These are phyloP conservation scores for Helicoverpa zea DNA, from an alignment of 1,140 invertebrate species.

Conservation along the genomic window DNA sequence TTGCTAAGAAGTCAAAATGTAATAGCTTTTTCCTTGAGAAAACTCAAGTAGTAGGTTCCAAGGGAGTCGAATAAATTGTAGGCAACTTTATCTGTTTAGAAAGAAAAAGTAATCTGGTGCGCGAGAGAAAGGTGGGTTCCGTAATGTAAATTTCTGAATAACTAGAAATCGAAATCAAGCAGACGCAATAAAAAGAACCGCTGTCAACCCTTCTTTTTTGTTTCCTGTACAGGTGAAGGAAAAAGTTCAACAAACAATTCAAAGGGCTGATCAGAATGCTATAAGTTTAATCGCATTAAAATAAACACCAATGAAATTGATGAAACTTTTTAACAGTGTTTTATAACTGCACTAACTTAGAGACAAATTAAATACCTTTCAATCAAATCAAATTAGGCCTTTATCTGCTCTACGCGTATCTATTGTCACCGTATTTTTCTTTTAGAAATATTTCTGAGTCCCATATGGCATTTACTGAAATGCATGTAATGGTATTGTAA, in stretches of 20 bases:
- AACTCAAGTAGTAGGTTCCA: not conserved
- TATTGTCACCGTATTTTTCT: conserved; percentile 16
- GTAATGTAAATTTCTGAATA: conserved; percentile 9
- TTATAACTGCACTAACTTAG: too few relatives aligned
- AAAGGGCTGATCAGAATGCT: not conserved
- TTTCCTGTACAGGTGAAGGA: conserved; percentile 13
- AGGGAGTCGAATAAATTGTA: conserved; percentile 12
- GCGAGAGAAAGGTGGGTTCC: conserved; percentile 18
- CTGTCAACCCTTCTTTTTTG: conserved; percentile 49
- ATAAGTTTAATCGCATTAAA: too few relatives aligned
- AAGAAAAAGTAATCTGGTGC: conserved; percentile 24
- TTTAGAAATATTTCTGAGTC: conserved; percentile 2
- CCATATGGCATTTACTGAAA: not conserved
- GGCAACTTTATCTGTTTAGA: conserved; percentile 30
- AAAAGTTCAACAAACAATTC: conserved; percentile 32
- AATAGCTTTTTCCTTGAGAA: conserved; percentile 39
- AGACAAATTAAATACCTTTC: not conserved
- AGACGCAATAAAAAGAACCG: conserved; percentile 47
- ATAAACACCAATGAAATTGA: too few relatives aligned
- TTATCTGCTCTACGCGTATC: not conserved
- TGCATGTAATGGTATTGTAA: too few relatives aligned
- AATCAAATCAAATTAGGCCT: too few relatives aligned
- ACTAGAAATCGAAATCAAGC: conserved; percentile 30
- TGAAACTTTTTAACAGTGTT: too few relatives aligned
- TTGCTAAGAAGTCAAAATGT: conserved; percentile 36